Percentiles rank a stretch among this genome's conserved stretches.
Conservation (phyloP, 2,113 vertebrate species). For the Phycodurus eques region DNA sequence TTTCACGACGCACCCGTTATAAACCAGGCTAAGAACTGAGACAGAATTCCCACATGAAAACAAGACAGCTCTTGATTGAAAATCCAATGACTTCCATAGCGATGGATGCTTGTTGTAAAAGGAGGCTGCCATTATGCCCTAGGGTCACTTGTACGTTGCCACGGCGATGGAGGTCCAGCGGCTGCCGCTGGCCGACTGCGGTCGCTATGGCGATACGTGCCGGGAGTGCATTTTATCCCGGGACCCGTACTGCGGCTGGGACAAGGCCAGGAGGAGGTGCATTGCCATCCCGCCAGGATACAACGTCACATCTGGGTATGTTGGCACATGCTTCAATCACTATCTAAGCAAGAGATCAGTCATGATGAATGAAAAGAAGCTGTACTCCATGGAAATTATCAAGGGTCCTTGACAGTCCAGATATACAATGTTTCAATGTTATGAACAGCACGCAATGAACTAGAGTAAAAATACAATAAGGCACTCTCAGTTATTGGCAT, state of each 20-base stretch:
- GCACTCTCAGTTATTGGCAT: no score
- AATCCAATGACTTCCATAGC: not conserved
- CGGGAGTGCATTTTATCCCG: conserved; percentile 77
- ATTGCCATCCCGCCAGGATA: conserved; percentile 65
- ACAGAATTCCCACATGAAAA: not conserved
- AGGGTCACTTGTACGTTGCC: conserved; percentile 79
- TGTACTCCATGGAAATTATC: no score
- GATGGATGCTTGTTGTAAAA: not conserved
- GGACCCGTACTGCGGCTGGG: conserved; percentile 82
- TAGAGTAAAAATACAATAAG: no score
- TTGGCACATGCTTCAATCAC: not conserved
- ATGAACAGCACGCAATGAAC: no score
- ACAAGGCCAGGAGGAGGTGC: conserved; percentile 66
- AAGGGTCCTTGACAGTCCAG: no score
- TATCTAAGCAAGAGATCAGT: not conserved
- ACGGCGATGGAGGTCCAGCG: conserved; percentile 76
- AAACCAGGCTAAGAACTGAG: not conserved
- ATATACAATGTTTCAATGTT: no score
- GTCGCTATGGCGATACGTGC: conserved; percentile 76
- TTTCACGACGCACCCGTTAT: not conserved
- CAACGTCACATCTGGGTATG: conserved; percentile 71
- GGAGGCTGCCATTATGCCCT: not conserved
- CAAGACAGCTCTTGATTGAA: conserved; percentile 1
- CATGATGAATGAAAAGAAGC: not conserved
- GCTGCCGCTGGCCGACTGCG: conserved; percentile 74